These are phyloP conservation scores for Lasius fuliginosus DNA, from an alignment of 2,888 invertebrate species.

Conservation along the genomic window DNA sequence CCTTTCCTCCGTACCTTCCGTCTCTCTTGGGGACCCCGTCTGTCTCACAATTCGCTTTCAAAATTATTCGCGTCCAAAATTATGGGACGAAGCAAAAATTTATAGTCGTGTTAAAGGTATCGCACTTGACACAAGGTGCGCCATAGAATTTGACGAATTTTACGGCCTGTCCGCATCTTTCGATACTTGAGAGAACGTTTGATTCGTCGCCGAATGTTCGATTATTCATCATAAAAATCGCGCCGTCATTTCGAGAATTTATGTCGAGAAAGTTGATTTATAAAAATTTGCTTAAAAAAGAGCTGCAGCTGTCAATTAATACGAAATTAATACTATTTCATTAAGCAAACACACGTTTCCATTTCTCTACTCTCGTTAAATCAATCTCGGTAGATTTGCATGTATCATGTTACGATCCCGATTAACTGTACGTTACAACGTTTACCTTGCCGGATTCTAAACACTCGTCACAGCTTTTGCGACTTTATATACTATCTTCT, in stretches of 20 bases:
- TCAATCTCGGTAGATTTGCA: slow-evolving; percentile 2
- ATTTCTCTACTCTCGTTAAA: background rate
- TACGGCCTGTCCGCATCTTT: background rate
- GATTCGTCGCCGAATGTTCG: background rate
- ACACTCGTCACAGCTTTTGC: background rate
- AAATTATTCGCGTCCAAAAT: background rate
- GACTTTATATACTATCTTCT: background rate
- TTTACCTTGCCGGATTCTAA: background rate
- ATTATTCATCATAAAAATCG: background rate
- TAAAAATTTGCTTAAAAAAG: background rate
- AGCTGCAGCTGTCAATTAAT: background rate
- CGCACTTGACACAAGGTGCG: background rate
- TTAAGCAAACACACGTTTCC: background rate
- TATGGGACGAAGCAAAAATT: background rate
- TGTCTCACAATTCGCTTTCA: background rate
- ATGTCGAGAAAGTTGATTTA: background rate
- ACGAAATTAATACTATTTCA: background rate
- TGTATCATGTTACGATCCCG: background rate
- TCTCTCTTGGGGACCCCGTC: background rate
- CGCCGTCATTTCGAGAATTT: background rate
- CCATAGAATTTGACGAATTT: background rate
- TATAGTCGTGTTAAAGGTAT: slow-evolving; percentile 22
- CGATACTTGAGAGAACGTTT: background rate
- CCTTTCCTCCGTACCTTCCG: slow-evolving; percentile 53
- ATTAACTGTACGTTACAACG: background rate